Base-by-base conservation (phyloP, 2,113 vertebrate species). In the Oceanodroma tethys region DNA sequence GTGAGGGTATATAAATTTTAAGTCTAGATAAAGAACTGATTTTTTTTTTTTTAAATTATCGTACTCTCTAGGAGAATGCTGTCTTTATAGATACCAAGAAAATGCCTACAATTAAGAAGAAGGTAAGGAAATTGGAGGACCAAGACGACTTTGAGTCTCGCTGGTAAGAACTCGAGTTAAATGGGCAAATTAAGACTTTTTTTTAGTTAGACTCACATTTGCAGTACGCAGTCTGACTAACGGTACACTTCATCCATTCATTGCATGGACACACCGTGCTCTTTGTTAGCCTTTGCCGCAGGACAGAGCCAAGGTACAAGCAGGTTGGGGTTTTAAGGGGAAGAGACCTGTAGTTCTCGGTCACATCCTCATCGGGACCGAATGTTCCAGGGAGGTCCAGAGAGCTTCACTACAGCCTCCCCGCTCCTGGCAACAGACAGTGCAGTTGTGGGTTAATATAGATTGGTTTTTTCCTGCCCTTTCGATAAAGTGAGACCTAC, bases 21-120 rank as follows among this genome's bases (percentile, higher is more conserved):
- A 68, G 26, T 34, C n/a, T n/a, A 22, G 16, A 40, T 60, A 4
- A 81, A 65, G 17, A 79, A 47, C 36, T 79, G 19, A 50, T 26
- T 7, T 34, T 55, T 47, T 27, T 36, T 78, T 29, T 19, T 48
- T 34, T 23, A 16, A 68, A 60, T 13, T 48, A 43, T 45, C 43
- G 81, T 72, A 8, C 93, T 81, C 58, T 89, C 89, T 87, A 99
- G 99, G 99, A 99, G 97, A 99, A 99, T 96, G 92, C 98, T 30
- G 97, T 99, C 93, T 99, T 99, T 98, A 99, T 99, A 95, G 99
- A 99, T 98, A 99, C 99, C 83, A 99, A 99, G 98, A 99, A 98
- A 97, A 97, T 99, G 97, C 98, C 99, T 97, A 99, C 98, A 96
- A 98, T 99, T 83, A 99, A 99, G 98, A 99, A 99, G 98, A 99